Conservation (phyloP, 2,888 invertebrate species). For the Lochmaea crataegi region DNA sequence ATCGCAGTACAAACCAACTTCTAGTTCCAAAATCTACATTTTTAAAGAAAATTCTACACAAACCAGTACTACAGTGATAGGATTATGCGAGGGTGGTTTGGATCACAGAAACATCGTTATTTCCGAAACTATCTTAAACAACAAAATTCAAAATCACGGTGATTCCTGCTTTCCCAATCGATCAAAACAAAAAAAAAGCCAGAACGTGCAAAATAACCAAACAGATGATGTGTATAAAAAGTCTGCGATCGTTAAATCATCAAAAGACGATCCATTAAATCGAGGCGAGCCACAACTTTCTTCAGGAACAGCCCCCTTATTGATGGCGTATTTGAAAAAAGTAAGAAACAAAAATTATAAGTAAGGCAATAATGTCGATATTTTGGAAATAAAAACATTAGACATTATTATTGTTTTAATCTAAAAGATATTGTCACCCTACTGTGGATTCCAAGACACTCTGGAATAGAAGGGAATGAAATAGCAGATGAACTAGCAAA, state of each 20-base stretch:
- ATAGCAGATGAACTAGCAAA: too few relatives aligned
- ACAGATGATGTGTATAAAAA: background rate
- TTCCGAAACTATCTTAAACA: background rate
- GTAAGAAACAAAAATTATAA: background rate
- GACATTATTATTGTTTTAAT: too few relatives aligned
- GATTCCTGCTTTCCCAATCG: background rate
- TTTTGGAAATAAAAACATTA: too few relatives aligned
- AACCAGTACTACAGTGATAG: background rate
- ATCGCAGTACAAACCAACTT: background rate
- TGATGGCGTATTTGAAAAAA: background rate
- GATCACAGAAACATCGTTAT: background rate
- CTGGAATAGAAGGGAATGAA: too few relatives aligned
- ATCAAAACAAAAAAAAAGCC: background rate
- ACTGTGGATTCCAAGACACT: too few relatives aligned
- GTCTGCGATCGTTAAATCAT: background rate
- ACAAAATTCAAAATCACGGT: background rate
- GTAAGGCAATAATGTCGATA: too few relatives aligned
- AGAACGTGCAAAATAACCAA: background rate
- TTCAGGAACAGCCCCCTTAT: background rate
- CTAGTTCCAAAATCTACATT: constrained; percentile 2
- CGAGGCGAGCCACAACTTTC: background rate
- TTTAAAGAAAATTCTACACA: constrained; percentile 1
- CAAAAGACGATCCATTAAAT: background rate
- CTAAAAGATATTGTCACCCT: too few relatives aligned
- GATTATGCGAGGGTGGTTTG: background rate